phyloP scores from a whole-genome alignment of 2,888 invertebrate genomes.

The Ectemnius cavifrons region DNA sequence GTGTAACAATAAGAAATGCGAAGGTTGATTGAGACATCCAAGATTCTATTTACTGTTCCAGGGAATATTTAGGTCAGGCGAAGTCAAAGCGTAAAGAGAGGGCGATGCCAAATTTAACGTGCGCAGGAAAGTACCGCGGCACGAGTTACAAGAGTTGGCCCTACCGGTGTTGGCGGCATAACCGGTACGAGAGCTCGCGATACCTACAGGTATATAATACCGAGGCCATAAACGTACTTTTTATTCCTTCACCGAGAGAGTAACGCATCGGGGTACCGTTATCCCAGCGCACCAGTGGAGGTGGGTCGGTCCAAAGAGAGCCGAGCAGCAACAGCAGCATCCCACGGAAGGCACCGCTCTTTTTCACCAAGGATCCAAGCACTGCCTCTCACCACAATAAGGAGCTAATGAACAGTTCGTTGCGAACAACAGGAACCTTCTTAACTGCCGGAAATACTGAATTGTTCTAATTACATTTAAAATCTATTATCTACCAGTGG shows the following conservation, averaged over 20 bases:
- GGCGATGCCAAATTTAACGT: constrained; percentile 48
- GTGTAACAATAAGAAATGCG: too few relatives aligned
- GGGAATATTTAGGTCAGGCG: too few relatives aligned
- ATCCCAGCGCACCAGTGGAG: constrained; percentile 55
- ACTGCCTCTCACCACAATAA: neutral
- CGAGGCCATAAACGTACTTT: constrained; percentile 69
- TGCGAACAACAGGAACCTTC: too few relatives aligned
- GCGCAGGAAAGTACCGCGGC: constrained; percentile 44
- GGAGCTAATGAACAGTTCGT: neutral
- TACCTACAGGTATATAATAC: constrained; percentile 66
- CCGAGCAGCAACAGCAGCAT: constrained; percentile 47
- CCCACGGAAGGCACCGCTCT: constrained; percentile 47
- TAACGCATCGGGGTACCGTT: constrained; percentile 60
- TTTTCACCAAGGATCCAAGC: constrained; percentile 31
- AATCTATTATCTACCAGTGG: too few relatives aligned
- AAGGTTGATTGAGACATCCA: too few relatives aligned
- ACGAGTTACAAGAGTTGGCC: constrained; percentile 48
- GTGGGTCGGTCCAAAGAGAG: constrained; percentile 51
- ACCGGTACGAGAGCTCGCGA: constrained; percentile 65
- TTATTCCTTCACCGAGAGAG: constrained; percentile 62
- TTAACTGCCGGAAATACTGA: too few relatives aligned
- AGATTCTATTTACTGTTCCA: too few relatives aligned
- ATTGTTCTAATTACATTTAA: too few relatives aligned
- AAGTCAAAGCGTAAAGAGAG: constrained; percentile 20
- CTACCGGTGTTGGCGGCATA: constrained; percentile 63